Conservation (phyloP, 2,888 invertebrate genomes). For the Doris montereyensis region DNA sequence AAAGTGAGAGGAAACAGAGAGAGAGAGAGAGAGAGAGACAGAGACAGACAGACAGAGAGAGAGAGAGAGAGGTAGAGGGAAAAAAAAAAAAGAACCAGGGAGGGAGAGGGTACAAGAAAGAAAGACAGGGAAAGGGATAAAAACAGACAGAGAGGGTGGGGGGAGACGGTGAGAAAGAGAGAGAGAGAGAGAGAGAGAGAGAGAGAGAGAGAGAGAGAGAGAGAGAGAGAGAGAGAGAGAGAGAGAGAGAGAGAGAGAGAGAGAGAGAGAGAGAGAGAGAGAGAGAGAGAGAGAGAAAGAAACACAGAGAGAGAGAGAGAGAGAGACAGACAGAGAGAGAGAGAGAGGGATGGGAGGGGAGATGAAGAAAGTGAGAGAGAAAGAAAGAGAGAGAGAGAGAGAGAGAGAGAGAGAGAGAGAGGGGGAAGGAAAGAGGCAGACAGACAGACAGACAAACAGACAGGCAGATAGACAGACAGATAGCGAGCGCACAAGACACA, state of each 20-base stretch:
- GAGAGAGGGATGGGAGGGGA: no score
- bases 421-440: neutral
- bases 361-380: no score
- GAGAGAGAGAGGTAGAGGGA: slow-evolving; percentile 1
- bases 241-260: neutral
- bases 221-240: neutral
- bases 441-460: no score
- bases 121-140: no score
- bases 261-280: neutral
- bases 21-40: slow-evolving; percentile 33
- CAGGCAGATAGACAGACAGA: no score
- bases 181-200: slow-evolving; percentile 2
- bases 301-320: neutral
- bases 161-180: slow-evolving; percentile 4
- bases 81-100: neutral
- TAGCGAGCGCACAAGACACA: no score
- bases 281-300: neutral
- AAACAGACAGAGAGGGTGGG: slow-evolving; percentile 5
- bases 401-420: no score
- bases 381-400: no score
- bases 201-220: neutral
- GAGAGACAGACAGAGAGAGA: no score
- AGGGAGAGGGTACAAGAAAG: no score
- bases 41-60: slow-evolving; percentile 26
- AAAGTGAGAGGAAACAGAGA: neutral